phyloP scores from a whole-genome alignment of 2,113 vertebrate species.

The Nothoprocta pentlandii region DNA sequence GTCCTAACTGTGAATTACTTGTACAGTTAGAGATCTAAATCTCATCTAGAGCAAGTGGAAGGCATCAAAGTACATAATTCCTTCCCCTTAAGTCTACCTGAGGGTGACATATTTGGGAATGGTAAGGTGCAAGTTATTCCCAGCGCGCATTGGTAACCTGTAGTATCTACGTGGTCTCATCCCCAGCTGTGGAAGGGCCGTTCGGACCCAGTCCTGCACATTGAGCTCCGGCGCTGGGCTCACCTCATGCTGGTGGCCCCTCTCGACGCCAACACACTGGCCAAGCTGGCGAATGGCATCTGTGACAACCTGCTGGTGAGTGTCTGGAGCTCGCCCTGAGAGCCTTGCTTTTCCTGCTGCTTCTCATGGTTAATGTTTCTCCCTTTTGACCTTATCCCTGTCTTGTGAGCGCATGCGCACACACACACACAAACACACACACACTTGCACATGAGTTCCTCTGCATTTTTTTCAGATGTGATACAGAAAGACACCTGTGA shows the following conservation, averaged over 20 bases:
- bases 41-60: neutral
- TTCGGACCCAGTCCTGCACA: constrained; percentile 92
- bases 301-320: constrained; percentile 98
- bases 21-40: neutral
- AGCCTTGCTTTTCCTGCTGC: neutral
- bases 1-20: neutral
- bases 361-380: neutral
- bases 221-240: constrained; percentile 94
- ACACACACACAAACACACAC: neutral
- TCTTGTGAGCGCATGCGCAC: neutral
- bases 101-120: neutral
- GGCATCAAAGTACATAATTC: neutral
- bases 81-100: neutral
- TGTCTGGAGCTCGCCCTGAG: neutral
- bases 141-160: accelerated
- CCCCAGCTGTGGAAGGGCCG: constrained; percentile 88
- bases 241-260: constrained; percentile 92
- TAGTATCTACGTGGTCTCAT: neutral
- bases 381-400: neutral
- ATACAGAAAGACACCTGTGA: constrained; percentile 22
- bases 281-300: constrained; percentile 92
- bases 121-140: neutral
- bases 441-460: neutral
- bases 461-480: neutral
- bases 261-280: constrained; percentile 95